Conservation (phyloP, 2,888 invertebrate genomes). For the Gnatocerus cornutus region DNA sequence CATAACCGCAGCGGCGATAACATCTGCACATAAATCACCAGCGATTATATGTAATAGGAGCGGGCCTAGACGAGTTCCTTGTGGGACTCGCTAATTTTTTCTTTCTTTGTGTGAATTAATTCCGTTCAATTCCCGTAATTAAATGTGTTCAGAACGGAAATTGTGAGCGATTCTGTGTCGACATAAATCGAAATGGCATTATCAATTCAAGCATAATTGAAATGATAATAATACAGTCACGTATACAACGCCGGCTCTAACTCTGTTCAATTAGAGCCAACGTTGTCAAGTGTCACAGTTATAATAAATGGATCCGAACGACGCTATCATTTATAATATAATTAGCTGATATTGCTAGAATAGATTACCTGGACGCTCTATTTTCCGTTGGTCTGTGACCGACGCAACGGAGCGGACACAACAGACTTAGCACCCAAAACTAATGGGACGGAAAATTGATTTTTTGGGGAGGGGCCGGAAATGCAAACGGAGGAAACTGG, state of each 20-base stretch:
- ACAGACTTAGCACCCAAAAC: slow-evolving; percentile 38
- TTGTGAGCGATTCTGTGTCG: slow-evolving; percentile 32
- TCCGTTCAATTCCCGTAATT: slow-evolving; percentile 25
- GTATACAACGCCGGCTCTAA: slow-evolving; percentile 28
- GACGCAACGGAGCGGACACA: slow-evolving; percentile 20
- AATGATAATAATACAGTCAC: slow-evolving; percentile 52
- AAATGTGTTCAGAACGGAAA: slow-evolving; percentile 38
- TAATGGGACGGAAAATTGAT: slow-evolving; percentile 44
- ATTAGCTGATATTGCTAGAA: slow-evolving; percentile 46
- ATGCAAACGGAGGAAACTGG: neutral
- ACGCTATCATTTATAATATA: slow-evolving; percentile 51
- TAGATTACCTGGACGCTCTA: neutral
- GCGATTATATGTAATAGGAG: neutral
- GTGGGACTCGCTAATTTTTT: slow-evolving; percentile 9
- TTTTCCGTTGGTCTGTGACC: slow-evolving; percentile 1
- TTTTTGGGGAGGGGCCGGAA: slow-evolving; percentile 23
- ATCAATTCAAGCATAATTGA: slow-evolving; percentile 50
- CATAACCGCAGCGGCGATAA: neutral
- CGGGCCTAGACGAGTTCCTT: neutral
- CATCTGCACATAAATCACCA: slow-evolving; percentile 5
- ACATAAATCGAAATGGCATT: slow-evolving; percentile 37
- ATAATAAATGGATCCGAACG: slow-evolving; percentile 47
- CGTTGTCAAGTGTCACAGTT: slow-evolving; percentile 42
- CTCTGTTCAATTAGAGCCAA: slow-evolving; percentile 40
- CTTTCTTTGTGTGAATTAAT: slow-evolving; percentile 21